Percentiles rank a stretch among this genome's conserved stretches.
Evolutionary conservation across 2,888 invertebrate genomes (phyloP).

Genomic region (Eucera pruinosa): DNA sequence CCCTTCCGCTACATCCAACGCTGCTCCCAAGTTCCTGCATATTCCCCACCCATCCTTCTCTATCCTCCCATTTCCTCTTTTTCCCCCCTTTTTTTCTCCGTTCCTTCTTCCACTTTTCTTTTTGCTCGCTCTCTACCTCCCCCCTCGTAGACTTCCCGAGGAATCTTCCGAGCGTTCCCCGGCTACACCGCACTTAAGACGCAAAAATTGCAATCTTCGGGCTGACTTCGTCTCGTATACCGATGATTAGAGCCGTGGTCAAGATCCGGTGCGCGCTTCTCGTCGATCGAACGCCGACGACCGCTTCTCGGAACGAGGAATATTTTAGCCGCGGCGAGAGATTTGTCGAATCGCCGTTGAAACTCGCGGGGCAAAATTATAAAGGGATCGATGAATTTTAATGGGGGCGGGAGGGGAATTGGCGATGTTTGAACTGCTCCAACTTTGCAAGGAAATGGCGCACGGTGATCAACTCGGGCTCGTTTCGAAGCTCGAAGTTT

Average conservation of each 20-base stretch:
- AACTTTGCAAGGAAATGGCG: too few relatives aligned
- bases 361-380: too few relatives aligned
- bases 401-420: too few relatives aligned
- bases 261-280: constrained; percentile 11
- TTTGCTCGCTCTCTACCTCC: constrained; percentile 38
- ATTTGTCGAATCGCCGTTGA: too few relatives aligned
- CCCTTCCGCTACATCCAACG: constrained; percentile 38
- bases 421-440: too few relatives aligned
- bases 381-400: too few relatives aligned
- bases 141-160: constrained; percentile 22
- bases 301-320: not conserved
- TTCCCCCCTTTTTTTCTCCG: constrained; percentile 4
- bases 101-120: constrained; percentile 28
- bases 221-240: not conserved
- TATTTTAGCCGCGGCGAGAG: too few relatives aligned
- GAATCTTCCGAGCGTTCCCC: constrained; percentile 29
- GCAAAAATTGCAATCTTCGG: constrained; percentile 27
- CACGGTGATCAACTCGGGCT: too few relatives aligned
- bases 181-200: constrained; percentile 8
- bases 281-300: constrained; percentile 14
- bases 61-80: constrained; percentile 1
- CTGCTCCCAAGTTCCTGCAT: constrained; percentile 58
- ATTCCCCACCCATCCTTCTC: constrained; percentile 26
- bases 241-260: constrained; percentile 26
- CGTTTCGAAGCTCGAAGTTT: too few relatives aligned